phyloP scores from a whole-genome alignment of 2,888 invertebrate species.

The Callyntrura sp. region DNA sequence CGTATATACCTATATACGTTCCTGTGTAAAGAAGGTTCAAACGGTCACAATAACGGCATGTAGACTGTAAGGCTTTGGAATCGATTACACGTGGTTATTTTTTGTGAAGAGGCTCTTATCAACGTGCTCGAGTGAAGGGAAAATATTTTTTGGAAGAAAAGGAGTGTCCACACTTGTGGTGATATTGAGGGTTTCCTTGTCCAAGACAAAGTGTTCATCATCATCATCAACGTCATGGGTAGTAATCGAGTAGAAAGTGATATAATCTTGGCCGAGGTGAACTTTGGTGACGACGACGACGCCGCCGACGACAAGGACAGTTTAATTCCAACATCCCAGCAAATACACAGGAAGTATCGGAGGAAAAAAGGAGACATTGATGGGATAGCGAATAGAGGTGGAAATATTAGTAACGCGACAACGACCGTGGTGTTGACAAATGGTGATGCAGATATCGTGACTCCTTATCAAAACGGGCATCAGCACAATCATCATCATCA shows the following conservation, averaged over 20 bases:
- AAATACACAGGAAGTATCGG: slow-evolving; percentile 52
- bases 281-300: slow-evolving; percentile 23
- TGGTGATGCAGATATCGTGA: slow-evolving; percentile 61
- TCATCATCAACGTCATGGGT: slow-evolving; percentile 30
- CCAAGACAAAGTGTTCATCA: background rate
- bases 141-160: too few species aligned
- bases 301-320: background rate
- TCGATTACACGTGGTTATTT: too few species aligned
- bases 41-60: background rate
- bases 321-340: too few species aligned
- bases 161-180: background rate
- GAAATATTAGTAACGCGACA: background rate
- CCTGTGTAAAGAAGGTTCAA: too few species aligned
- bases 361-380: slow-evolving; percentile 54
- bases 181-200: too few species aligned
- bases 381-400: too few species aligned
- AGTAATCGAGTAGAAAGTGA: slow-evolving; percentile 50
- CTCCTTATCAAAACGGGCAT: slow-evolving; percentile 67
- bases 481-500: too few species aligned
- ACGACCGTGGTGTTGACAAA: background rate
- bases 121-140: background rate
- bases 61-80: too few species aligned
- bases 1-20: too few species aligned
- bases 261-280: slow-evolving; percentile 50
- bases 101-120: background rate